phyloP scores from a whole-genome alignment of 2,888 invertebrate genomes.

The Lottia gigantea region DNA sequence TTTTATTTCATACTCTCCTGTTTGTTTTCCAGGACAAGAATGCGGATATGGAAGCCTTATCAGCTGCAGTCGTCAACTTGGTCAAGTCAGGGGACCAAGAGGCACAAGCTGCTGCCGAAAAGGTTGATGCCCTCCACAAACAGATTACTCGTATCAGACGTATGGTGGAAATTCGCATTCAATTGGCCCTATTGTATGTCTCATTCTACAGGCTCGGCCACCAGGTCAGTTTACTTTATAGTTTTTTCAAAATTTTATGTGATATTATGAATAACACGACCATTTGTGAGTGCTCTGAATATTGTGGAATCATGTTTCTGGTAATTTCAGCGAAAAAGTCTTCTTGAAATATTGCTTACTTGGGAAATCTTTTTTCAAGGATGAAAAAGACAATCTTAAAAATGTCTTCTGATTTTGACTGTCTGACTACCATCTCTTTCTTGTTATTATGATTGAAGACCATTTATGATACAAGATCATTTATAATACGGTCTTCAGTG shows the following conservation, averaged over 20 bases:
- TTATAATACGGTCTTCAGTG: not conserved
- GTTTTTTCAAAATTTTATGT: no score
- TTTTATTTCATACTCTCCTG: not conserved
- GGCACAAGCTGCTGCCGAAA: conserved; percentile 61
- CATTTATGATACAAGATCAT: no score
- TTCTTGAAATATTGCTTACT: no score
- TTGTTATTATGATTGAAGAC: no score
- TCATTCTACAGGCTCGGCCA: conserved; percentile 80
- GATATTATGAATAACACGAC: no score
- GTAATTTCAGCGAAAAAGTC: no score
- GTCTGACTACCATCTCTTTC: no score
- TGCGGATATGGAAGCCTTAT: conserved; percentile 75
- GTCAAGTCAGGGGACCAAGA: conserved; percentile 76
- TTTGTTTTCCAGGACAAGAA: conserved; percentile 56
- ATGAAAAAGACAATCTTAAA: no score
- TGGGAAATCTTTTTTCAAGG: no score
- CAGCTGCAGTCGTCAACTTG: conserved; percentile 75
- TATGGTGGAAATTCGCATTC: conserved; percentile 71
- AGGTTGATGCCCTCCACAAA: conserved; percentile 61
- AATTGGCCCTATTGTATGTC: conserved; percentile 77
- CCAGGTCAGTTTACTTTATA: conserved; percentile 64
- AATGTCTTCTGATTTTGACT: no score
- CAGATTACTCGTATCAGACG: conserved; percentile 66
- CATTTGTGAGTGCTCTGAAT: no score
- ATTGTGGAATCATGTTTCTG: no score